These are phyloP conservation scores for Macaca mulatta DNA, from an alignment of 2,113 vertebrate species.

Conservation along the genomic window DNA sequence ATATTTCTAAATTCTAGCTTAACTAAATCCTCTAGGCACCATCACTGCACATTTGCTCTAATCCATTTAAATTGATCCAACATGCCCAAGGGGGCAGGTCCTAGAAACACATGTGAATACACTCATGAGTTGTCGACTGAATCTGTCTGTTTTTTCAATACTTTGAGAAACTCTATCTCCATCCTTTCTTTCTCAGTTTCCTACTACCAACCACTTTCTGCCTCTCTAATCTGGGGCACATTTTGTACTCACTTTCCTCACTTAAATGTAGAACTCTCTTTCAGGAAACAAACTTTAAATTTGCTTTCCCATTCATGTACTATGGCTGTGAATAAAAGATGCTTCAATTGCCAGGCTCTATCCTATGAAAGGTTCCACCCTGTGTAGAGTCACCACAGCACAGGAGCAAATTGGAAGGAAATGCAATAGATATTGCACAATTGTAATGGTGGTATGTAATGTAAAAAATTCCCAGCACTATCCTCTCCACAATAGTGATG, in stretches of 20 bases:
- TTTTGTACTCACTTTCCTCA: background rate
- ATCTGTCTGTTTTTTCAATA: background rate
- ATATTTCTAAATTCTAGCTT: background rate
- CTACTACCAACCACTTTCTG: background rate
- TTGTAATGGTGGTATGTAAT: background rate
- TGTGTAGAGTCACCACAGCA: background rate
- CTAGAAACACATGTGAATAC: background rate
- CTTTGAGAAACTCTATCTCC: background rate
- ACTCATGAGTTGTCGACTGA: background rate
- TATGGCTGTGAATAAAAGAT: background rate
- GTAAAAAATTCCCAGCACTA: background rate
- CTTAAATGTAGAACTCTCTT: background rate
- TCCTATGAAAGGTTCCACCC: background rate
- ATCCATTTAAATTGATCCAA: background rate
- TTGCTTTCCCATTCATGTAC: background rate
- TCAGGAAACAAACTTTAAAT: background rate
- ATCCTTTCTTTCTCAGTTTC: background rate
- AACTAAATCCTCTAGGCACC: background rate
- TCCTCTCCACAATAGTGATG: background rate
- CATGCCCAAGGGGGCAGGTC: background rate
- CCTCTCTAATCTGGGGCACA: background rate
- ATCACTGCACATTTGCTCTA: background rate
- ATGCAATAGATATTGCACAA: background rate
- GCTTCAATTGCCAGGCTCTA: background rate
- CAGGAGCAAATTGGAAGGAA: background rate